These are phyloP conservation scores for Drosophila nigromelanica DNA, from an alignment of 1,140 invertebrate genomes.

Conservation along the genomic window DNA sequence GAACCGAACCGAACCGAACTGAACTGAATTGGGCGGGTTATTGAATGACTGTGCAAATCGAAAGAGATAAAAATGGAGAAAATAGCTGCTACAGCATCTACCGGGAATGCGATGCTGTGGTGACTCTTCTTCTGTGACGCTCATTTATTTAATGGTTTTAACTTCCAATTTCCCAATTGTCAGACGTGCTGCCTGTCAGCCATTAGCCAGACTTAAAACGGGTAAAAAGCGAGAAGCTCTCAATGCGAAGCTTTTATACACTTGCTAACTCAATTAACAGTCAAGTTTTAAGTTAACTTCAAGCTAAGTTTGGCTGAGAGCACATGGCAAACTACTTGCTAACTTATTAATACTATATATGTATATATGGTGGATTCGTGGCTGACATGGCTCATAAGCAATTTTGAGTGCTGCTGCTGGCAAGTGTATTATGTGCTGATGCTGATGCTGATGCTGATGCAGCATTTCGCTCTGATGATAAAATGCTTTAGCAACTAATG, in stretches of 20 bases:
- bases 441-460: slow-evolving; percentile 42
- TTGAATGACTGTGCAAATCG: slow-evolving; percentile 76
- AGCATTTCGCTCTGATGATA: slow-evolving; percentile 52
- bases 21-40: slow-evolving; percentile 41
- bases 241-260: slow-evolving; percentile 20
- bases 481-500: slow-evolving; percentile 64
- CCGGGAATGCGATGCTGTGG: slow-evolving; percentile 44
- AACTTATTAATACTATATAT: slow-evolving; percentile 2
- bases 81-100: slow-evolving; percentile 41
- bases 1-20: slow-evolving; percentile 8
- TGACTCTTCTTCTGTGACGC: slow-evolving; percentile 66
- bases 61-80: slow-evolving; percentile 74
- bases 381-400: slow-evolving; percentile 4
- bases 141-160: slow-evolving; percentile 83
- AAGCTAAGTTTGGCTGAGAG: not conserved
- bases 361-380: not conserved
- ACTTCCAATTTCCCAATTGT: slow-evolving; percentile 82
- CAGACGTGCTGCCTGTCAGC: slow-evolving; percentile 66
- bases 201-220: slow-evolving; percentile 61
- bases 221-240: slow-evolving; percentile 11
- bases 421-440: slow-evolving; percentile 58
- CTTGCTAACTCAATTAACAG: slow-evolving; percentile 34
- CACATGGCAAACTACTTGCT: not conserved
- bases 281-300: slow-evolving; percentile 2
- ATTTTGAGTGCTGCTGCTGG: slow-evolving; percentile 20